Percentiles rank a stretch among this genome's conserved stretches.
These are phyloP conservation scores for Tyto alba DNA, from an alignment of 2,113 vertebrate species.

Conservation along the genomic window DNA sequence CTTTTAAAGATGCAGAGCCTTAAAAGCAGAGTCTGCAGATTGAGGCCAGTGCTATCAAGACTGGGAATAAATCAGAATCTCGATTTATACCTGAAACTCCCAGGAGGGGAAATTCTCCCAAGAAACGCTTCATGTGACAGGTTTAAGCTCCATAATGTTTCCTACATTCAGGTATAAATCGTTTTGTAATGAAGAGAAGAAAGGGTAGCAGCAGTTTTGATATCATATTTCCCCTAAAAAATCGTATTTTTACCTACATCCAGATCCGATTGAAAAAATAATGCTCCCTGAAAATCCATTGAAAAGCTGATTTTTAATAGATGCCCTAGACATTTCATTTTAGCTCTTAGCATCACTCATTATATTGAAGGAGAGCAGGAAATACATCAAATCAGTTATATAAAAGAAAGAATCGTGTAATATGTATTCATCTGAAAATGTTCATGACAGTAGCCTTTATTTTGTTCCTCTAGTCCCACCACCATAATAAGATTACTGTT, in stretches of 20 bases:
- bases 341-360: not conserved
- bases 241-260: not conserved
- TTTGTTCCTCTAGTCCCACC: not conserved
- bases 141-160: not conserved
- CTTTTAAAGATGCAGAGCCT: not conserved
- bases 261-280: not conserved
- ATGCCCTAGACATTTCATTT: not conserved
- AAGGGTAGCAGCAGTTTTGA: not conserved
- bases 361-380: not conserved
- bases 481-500: not conserved
- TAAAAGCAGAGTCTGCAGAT: not conserved
- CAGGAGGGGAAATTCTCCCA: not conserved
- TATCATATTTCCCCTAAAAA: not conserved
- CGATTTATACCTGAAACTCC: not conserved
- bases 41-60: not conserved
- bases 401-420: not conserved
- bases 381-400: not conserved
- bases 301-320: not conserved
- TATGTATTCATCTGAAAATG: not conserved
- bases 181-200: not conserved
- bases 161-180: not conserved
- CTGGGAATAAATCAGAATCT: constrained; percentile 11
- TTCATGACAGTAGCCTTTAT: not conserved
- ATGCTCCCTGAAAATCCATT: not conserved
- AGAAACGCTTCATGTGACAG: not conserved